Evolutionary conservation across 2,797 vertebrate genomes (phyloP).

Genomic region (Falco cherrug): DNA sequence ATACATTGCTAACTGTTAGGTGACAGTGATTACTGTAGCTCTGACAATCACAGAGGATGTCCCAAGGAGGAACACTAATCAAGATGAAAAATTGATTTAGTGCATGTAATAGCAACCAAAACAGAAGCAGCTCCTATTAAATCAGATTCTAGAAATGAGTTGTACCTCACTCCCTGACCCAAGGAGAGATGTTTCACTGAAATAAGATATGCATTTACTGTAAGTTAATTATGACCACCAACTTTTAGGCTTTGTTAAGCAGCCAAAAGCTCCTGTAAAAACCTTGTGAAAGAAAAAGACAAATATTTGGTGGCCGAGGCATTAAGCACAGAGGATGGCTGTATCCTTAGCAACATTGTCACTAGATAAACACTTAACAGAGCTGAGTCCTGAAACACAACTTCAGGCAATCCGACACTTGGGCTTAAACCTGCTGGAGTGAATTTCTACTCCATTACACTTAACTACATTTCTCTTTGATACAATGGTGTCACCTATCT

Average conservation of each 20-base stretch:
- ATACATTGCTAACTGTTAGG: background rate
- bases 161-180: background rate
- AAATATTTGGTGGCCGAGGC: background rate
- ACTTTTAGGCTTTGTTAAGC: background rate
- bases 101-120: background rate
- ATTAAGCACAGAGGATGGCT: background rate
- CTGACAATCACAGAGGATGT: background rate
- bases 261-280: background rate
- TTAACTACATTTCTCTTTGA: background rate
- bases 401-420: constrained; percentile 28
- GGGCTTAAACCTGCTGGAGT: constrained; percentile 6
- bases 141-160: background rate
- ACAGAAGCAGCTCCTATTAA: background rate
- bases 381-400: background rate
- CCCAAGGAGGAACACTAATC: background rate
- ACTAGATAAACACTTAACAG: background rate
- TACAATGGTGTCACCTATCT: background rate
- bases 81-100: background rate
- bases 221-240: background rate
- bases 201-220: background rate
- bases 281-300: background rate
- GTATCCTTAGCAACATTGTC: background rate
- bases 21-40: background rate
- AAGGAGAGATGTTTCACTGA: background rate
- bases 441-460: constrained; percentile 32